phyloP scores from a whole-genome alignment of 2,797 vertebrate species.

The Sebastes vulpes region DNA sequence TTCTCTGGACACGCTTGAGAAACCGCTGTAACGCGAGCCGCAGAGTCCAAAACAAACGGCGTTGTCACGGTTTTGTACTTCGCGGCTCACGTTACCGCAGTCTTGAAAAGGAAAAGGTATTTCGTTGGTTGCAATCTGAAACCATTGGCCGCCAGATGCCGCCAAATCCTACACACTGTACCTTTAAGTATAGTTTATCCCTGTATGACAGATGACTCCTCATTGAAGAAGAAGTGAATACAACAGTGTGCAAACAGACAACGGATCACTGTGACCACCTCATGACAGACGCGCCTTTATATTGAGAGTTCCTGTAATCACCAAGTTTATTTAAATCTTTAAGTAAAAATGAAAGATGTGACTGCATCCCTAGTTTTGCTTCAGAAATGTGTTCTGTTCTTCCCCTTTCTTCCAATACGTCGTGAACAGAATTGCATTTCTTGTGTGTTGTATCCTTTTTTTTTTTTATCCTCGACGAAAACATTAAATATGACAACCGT shows the following conservation, averaged over 20 bases:
- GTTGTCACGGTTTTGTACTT: neutral
- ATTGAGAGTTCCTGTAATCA: neutral
- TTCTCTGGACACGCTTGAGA: too few species aligned
- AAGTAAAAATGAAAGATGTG: neutral
- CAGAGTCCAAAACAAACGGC: neutral
- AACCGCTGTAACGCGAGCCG: too few species aligned
- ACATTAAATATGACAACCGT: neutral
- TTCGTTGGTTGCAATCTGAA: neutral
- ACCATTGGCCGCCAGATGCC: too few species aligned
- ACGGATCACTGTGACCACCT: neutral
- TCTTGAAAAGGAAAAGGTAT: neutral
- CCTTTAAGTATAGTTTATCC: neutral
- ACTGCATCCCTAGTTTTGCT: neutral
- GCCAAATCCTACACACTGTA: neutral
- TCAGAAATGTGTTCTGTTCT: neutral
- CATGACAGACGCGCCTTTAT: neutral
- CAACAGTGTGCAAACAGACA: neutral
- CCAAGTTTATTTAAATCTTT: neutral
- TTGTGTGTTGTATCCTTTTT: neutral
- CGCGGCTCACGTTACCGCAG: neutral
- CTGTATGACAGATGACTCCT: neutral
- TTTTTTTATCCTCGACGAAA: neutral
- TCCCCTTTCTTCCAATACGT: neutral
- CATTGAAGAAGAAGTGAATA: neutral
- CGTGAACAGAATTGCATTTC: neutral